A percentile compares a stretch with the other conserved stretches of the same genome.
Evolutionary conservation across 1,140 invertebrate species (phyloP).

Genomic region (Brachionus asplanchnoidis): DNA sequence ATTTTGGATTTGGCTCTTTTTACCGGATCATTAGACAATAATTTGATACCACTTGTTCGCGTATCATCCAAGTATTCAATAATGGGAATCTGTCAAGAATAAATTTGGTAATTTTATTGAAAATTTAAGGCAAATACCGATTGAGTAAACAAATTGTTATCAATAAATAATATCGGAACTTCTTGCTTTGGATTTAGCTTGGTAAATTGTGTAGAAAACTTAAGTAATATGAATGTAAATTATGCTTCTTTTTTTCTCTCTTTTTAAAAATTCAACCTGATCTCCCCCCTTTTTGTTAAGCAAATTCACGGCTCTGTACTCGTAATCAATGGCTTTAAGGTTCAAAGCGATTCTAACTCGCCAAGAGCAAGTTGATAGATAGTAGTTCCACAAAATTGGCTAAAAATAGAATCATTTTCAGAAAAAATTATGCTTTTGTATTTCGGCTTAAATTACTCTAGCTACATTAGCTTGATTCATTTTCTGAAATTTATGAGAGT

Average conservation of each 20-base stretch:
- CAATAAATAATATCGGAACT: constrained; percentile 35
- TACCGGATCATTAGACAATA: constrained; percentile 78
- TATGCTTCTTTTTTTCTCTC: not conserved
- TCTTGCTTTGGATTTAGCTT: constrained; percentile 35
- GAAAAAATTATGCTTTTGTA: constrained; percentile 98
- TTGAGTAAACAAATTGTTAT: not conserved
- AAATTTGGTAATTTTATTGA: not conserved
- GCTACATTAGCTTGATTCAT: constrained; percentile 48
- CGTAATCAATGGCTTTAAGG: constrained; percentile 87
- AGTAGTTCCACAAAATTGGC: constrained; percentile 83
- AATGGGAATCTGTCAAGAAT: constrained; percentile 66
- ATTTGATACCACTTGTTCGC: constrained; percentile 65
- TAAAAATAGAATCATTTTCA: constrained; percentile 69
- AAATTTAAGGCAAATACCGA: constrained; percentile 2
- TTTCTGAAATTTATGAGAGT: constrained; percentile 48
- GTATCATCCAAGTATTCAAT: constrained; percentile 92
- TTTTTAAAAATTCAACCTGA: not conserved
- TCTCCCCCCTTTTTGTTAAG: constrained; percentile 65
- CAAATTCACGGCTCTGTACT: constrained; percentile 82
- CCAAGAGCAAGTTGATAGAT: constrained; percentile 84
- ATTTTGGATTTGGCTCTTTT: constrained; percentile 66
- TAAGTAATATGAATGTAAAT: not conserved
- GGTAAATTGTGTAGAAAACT: constrained; percentile 44
- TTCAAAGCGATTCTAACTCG: constrained; percentile 82
- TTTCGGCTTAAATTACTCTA: constrained; percentile 71